A percentile compares a stretch with the other conserved stretches of the same genome.
Evolutionary conservation across 2,888 invertebrate genomes (phyloP).

Genomic region (Homarus gammarus): DNA sequence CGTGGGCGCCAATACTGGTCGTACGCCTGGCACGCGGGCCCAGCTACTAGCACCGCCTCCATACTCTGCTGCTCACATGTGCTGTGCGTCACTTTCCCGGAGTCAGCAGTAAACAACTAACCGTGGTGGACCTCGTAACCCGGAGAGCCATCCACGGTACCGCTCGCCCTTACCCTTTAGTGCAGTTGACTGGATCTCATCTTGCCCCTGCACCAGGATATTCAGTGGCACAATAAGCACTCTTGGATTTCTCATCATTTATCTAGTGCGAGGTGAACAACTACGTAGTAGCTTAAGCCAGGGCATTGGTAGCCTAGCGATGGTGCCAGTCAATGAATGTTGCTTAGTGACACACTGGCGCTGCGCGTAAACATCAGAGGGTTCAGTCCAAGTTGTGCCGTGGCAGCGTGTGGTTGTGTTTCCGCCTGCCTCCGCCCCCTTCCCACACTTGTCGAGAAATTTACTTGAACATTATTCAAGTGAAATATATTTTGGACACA

Average conservation of each 20-base stretch:
- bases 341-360: conserved; percentile 69
- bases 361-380: conserved; percentile 55
- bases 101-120: conserved; percentile 56
- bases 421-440: not conserved
- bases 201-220: not conserved
- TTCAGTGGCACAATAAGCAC: not conserved
- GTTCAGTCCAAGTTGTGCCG: conserved; percentile 35
- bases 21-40: conserved; percentile 59
- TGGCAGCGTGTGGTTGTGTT: conserved; percentile 27
- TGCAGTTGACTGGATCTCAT: conserved; percentile 4
- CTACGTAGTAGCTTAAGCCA: conserved; percentile 20
- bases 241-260: conserved; percentile 18
- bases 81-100: conserved; percentile 32
- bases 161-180: not conserved
- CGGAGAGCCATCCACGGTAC: conserved; percentile 19
- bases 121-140: conserved; percentile 39
- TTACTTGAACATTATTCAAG: not conserved
- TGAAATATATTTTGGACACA: not conserved
- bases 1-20: conserved; percentile 20
- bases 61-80: conserved; percentile 41
- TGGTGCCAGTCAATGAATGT: conserved; percentile 70
- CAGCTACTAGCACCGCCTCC: conserved; percentile 25
- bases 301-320: conserved; percentile 61
- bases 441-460: not conserved
- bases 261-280: conserved; percentile 14